phyloP scores from a whole-genome alignment of 1,140 invertebrate genomes.

The Bombus ignitus region DNA sequence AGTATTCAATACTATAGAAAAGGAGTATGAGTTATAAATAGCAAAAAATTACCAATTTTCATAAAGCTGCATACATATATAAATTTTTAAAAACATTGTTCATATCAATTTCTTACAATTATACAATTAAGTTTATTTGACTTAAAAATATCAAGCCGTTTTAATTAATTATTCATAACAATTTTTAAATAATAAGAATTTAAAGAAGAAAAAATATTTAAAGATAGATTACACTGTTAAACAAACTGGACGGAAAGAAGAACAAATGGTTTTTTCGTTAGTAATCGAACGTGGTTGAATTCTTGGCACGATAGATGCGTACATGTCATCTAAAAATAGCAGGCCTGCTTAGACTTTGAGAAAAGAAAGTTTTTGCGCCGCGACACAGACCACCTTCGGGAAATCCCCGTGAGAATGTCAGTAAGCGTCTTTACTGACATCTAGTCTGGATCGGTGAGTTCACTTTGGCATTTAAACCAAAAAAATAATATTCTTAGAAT shows the following conservation, averaged over 20 bases:
- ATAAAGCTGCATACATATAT: background rate
- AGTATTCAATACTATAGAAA: background rate
- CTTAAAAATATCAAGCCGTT: background rate
- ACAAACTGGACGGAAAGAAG: background rate
- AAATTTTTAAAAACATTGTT: background rate
- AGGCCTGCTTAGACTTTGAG: slow-evolving; percentile 47
- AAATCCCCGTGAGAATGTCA: slow-evolving; percentile 52
- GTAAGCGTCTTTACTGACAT: slow-evolving; percentile 14
- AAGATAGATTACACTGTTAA: background rate
- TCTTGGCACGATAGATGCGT: slow-evolving; percentile 51
- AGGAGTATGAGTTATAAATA: background rate
- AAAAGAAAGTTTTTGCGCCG: slow-evolving; percentile 65
- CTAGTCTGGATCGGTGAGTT: background rate
- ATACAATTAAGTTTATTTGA: background rate
- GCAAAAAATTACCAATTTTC: background rate
- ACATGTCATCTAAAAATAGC: slow-evolving; percentile 63
- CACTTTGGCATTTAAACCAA: background rate
- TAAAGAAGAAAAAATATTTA: background rate
- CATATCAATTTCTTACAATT: background rate
- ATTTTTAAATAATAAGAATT: background rate
- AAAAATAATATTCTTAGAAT: background rate
- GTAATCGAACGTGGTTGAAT: slow-evolving; percentile 31
- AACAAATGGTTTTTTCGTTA: background rate
- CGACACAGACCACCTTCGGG: slow-evolving; percentile 38
- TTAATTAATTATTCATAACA: background rate